Evolutionary conservation across 1,140 invertebrate genomes (phyloP), one percentile per base, ranked within the genome.

Genomic region (Polyergus mexicanus): DNA sequence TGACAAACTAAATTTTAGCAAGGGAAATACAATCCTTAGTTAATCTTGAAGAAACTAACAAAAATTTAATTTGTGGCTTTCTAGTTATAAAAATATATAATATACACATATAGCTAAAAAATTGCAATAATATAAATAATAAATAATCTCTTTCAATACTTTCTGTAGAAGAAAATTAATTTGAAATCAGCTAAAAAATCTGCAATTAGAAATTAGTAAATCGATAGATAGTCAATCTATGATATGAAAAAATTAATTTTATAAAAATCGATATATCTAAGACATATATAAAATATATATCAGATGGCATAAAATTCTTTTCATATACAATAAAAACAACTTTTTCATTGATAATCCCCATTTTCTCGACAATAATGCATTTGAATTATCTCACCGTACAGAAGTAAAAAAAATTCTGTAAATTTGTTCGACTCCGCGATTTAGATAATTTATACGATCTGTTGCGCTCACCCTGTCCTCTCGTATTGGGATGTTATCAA

Each of bases 391-490:
- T 41, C 44, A 38, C 22, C 35, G 16, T 7, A 60, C 38, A 47
- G 28, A 44, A 28, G 13, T n/a, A 13, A 60, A 58, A 32, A 13
- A 60, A 54, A 32, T 1, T 51, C 19, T n/a, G 13, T 16, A n/a
- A n/a, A 54, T 47, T 56, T 41, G 8, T 51, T 35, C 76, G 62
- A 35, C 16, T 80, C 4, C 5, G 16, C 65, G 51, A 83, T 83
- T 72, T 47, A 74, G 13, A 47, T 47, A 35, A 60, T 74, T 74
- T 72, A 72, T 28, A 28, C 22, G 41, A 65, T 47, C 28, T 60
- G 32, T 80, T 85, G 47, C 10, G 28, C 68, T 69, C 28, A 38
- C 54, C 41, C 58, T 13, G 35, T 80, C 65, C 54, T 81, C 47
- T 88, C 58, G 47, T 65, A 78, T 13, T 7, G 16, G 3, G 3